These are phyloP conservation scores for Pristionchus mayeri DNA, from an alignment of 2,888 invertebrate genomes.

Conservation along the genomic window DNA sequence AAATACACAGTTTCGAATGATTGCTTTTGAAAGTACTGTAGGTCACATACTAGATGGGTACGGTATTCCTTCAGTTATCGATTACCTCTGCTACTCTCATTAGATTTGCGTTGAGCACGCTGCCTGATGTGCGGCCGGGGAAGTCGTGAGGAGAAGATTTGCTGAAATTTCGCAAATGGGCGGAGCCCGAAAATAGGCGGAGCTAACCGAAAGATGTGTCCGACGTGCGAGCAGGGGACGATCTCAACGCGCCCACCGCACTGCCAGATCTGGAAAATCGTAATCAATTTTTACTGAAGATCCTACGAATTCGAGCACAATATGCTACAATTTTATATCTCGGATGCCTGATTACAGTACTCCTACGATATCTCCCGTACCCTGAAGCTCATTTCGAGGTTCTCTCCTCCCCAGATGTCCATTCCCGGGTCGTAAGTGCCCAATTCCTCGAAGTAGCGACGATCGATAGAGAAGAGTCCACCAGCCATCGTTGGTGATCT, in stretches of 20 bases:
- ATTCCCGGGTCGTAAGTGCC: constrained; percentile 84
- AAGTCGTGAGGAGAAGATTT: constrained; percentile 79
- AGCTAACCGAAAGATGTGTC: constrained; percentile 72
- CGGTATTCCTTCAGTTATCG: background rate
- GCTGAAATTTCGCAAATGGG: background rate
- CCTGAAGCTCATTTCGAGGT: constrained; percentile 95
- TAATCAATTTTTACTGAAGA: too few species aligned
- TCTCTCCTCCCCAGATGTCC: constrained; percentile 98
- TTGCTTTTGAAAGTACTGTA: too few species aligned
- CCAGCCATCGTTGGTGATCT: constrained; percentile 93
- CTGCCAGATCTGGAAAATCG: constrained; percentile 74
- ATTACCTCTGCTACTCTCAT: constrained; percentile 77
- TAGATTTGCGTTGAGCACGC: constrained; percentile 79
- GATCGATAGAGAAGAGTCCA: constrained; percentile 91
- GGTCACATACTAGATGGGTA: too few species aligned
- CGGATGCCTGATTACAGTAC: too few species aligned
- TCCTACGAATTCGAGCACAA: too few species aligned
- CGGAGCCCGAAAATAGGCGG: constrained; percentile 53
- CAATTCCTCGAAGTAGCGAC: constrained; percentile 88
- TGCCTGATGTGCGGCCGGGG: constrained; percentile 78
- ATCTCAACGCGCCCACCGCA: constrained; percentile 76
- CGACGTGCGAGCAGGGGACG: constrained; percentile 76
- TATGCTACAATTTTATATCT: too few species aligned
- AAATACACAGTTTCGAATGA: too few species aligned
- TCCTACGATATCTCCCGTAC: constrained; percentile 76